Conservation (phyloP, 2,113 vertebrate genomes). For the Thunnus thynnus region DNA sequence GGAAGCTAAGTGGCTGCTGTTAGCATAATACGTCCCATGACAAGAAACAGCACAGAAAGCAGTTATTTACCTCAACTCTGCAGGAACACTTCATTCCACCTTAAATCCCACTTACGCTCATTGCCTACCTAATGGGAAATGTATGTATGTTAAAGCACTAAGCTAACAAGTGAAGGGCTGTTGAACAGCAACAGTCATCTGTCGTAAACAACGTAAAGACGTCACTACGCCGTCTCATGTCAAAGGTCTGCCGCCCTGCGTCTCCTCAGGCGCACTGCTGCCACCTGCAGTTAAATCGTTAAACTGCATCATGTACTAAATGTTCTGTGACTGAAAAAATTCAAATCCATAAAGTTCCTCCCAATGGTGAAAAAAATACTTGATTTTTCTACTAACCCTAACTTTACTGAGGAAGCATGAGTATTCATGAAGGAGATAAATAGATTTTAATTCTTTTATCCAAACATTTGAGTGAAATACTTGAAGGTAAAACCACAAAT, state of each 20-base stretch:
- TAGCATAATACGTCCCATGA: neutral
- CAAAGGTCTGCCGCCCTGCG: neutral
- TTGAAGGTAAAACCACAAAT: too few relatives aligned
- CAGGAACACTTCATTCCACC: neutral
- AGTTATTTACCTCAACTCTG: slow-evolving; percentile 36
- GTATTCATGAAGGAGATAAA: too few relatives aligned
- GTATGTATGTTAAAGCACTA: neutral
- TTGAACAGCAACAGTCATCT: slow-evolving; percentile 1
- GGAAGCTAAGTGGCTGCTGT: slow-evolving; percentile 16
- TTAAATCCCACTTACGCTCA: too few relatives aligned
- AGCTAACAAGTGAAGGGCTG: neutral
- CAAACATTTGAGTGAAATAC: too few relatives aligned
- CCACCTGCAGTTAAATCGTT: slow-evolving; percentile 1
- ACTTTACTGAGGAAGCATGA: too few relatives aligned
- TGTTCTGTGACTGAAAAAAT: too few relatives aligned
- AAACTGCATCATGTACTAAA: neutral
- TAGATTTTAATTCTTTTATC: too few relatives aligned
- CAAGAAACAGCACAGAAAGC: neutral
- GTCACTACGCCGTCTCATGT: neutral
- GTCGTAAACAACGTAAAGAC: slow-evolving; percentile 46
- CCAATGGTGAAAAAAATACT: too few relatives aligned
- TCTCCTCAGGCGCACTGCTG: neutral
- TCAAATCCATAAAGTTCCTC: too few relatives aligned
- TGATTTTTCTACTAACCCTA: too few relatives aligned
- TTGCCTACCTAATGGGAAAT: accelerated